Percentiles rank a stretch among this genome's conserved stretches.
Conservation (phyloP, 2,888 invertebrate genomes). For the Netelia melanura region DNA sequence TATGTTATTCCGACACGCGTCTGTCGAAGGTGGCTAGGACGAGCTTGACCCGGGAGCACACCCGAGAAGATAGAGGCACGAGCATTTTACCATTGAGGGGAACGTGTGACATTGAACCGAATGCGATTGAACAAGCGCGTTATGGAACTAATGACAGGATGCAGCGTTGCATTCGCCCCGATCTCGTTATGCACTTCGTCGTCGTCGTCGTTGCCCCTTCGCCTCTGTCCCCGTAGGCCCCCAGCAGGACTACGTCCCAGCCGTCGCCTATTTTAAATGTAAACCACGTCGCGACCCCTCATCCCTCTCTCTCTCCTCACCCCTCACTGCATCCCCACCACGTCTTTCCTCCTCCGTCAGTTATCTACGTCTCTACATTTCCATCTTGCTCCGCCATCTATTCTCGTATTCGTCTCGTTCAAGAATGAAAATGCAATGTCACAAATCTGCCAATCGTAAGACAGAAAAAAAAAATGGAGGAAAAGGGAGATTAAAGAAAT, state of each 20-base stretch:
- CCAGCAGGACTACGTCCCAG: conserved; percentile 38
- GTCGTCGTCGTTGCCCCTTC: conserved; percentile 70
- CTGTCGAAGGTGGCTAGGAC: conserved; percentile 22
- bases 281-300: conserved; percentile 27
- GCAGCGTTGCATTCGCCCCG: conserved; percentile 75
- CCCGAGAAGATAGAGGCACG: neutral
- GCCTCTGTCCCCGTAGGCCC: conserved; percentile 47
- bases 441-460: too few species aligned
- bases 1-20: too few species aligned
- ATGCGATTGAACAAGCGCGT: conserved; percentile 79
- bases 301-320: neutral
- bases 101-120: conserved; percentile 83
- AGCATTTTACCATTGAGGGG: conserved; percentile 64
- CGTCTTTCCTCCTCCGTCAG: neutral
- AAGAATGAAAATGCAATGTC: neutral
- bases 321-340: too few species aligned
- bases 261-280: conserved; percentile 61
- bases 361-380: neutral
- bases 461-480: neutral
- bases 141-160: conserved; percentile 82
- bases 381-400: neutral
- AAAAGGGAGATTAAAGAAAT: neutral
- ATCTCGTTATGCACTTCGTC: conserved; percentile 73
- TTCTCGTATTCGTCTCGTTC: conserved; percentile 2
- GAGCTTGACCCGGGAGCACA: conserved; percentile 54